phyloP scores from a whole-genome alignment of 2,888 invertebrate genomes.

The Euclidia mi region DNA sequence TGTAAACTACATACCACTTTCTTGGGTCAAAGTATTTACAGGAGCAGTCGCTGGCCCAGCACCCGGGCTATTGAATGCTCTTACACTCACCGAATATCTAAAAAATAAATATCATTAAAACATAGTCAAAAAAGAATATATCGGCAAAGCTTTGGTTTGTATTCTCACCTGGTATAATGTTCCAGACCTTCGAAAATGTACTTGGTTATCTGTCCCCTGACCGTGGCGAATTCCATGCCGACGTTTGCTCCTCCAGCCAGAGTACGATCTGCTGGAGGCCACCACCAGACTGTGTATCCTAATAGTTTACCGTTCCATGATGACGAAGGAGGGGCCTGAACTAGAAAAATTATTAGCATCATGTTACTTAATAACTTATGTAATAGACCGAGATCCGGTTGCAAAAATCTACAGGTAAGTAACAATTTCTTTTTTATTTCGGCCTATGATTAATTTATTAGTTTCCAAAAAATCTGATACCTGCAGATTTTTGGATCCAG shows the following conservation, averaged over 20 bases:
- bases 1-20: conserved; percentile 91
- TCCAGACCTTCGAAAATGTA: conserved; percentile 92
- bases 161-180: conserved; percentile 92
- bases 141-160: conserved; percentile 1
- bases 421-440: no score
- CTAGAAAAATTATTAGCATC: not conserved
- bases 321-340: conserved; percentile 91
- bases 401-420: no score
- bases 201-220: conserved; percentile 93
- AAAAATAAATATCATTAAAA: conserved; percentile 27
- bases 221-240: conserved; percentile 91
- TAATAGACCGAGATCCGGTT: no score
- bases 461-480: no score
- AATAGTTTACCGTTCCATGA: conserved; percentile 94
- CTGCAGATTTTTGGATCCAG: no score
- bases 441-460: no score
- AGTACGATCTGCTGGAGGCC: conserved; percentile 83
- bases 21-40: conserved; percentile 94
- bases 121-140: not conserved
- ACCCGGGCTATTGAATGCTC: conserved; percentile 96
- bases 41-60: conserved; percentile 94
- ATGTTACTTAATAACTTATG: no score
- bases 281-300: conserved; percentile 94
- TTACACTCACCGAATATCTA: conserved; percentile 95
- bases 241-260: conserved; percentile 77